phyloP scores from a whole-genome alignment of 2,797 vertebrate species.

The Lithobates sylvaticus region DNA sequence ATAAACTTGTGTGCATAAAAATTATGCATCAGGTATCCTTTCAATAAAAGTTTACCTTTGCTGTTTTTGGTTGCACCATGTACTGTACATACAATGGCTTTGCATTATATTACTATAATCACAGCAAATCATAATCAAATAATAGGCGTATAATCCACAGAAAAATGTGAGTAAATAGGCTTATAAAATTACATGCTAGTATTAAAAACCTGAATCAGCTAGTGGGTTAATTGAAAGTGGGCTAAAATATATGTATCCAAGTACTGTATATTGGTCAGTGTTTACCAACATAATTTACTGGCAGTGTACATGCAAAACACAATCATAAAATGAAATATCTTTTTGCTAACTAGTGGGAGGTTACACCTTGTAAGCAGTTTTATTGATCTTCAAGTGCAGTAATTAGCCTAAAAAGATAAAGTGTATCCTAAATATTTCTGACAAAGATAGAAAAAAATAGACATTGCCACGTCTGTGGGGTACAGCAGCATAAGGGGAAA shows the following conservation, averaged over 20 bases:
- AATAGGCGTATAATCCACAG: conserved; percentile 29
- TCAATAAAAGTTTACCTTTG: neutral
- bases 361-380: no score
- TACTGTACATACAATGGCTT: neutral
- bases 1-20: neutral
- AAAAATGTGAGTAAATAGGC: conserved; percentile 52
- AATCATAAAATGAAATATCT: neutral
- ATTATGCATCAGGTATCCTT: neutral
- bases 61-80: neutral
- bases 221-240: neutral
- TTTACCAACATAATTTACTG: neutral
- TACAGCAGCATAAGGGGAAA: no score
- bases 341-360: no score
- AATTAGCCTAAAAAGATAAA: no score
- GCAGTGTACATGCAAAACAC: neutral
- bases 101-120: conserved; percentile 17
- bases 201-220: conserved; percentile 11
- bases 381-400: no score
- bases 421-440: no score
- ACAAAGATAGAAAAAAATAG: no score
- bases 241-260: neutral
- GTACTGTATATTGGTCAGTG: neutral
- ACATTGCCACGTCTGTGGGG: no score
- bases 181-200: conserved; percentile 17
- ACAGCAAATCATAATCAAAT: conserved; percentile 21